Base-by-base conservation (phyloP, 1,140 invertebrate species). In the Paralvinella palmiformis region DNA sequence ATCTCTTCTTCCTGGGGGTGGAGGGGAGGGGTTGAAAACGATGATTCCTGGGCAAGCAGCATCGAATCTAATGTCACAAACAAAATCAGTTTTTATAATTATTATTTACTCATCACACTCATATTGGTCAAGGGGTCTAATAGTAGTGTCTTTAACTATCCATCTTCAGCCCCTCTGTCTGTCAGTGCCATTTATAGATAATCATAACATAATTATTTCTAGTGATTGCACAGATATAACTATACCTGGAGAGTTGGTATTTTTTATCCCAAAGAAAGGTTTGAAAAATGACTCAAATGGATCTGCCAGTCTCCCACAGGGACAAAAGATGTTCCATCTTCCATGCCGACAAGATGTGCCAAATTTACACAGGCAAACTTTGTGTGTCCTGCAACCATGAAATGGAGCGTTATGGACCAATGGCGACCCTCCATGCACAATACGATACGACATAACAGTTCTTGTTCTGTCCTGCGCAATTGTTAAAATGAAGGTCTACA, bases 381-480 rank as follows among this genome's bases (percentile, higher is more conserved):
- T 7, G 71, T 73, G 37, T 73, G 59, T 27, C 53, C 53, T 27
- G 53, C 53, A 20, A 56, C 20, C 29, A 56, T 17, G 20, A 56
- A 56, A 32, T 56, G 20, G 29, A 69, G 1, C 68, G 63, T 17
- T 1, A 73, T 61, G 4, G 69, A 13, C 63, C 62, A 59, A 20
- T 55, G 10, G 63, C 37, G 7, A 67, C 63, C 48, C 70, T 59
- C 70, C 70, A 73, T 10, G 63, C 22, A 6, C 62, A 55, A 69
- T 73, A 72, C 70, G 64, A 70, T 31, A 73, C 22, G 36, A 72
- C 50, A 31, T 45, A 65, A 35, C 66, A 69, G 64, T 71, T 73
- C 58, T 73, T 73, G 41, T 73, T 73, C 44, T 72, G 72, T 0
- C 72, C 70, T 50, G 59, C 20, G 53, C 72, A 71, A 27, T 73